Conservation (phyloP, 2,113 vertebrate genomes). For the Anoura caudifer region DNA sequence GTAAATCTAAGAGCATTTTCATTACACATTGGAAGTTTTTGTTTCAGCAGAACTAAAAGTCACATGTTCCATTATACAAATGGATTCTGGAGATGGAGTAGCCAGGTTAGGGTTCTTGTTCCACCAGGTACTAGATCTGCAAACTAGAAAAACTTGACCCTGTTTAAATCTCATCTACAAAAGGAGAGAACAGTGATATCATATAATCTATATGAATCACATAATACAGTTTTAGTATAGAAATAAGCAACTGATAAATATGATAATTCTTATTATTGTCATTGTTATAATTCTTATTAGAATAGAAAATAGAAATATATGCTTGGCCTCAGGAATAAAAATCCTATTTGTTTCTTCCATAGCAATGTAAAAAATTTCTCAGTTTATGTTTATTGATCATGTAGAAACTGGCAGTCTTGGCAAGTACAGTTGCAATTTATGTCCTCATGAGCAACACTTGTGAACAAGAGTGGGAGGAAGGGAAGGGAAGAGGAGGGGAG, state of each 20-base stretch:
- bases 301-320: background rate
- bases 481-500: rapidly evolving
- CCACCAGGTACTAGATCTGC: background rate
- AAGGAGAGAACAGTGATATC: background rate
- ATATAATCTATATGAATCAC: background rate
- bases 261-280: background rate
- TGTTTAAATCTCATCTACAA: background rate
- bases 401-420: background rate
- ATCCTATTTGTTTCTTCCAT: background rate
- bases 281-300: background rate
- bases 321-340: background rate
- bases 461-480: background rate
- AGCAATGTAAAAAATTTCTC: background rate
- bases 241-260: background rate
- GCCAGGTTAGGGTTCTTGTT: background rate
- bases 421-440: background rate
- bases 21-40: background rate
- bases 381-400: background rate
- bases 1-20: background rate
- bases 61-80: background rate
- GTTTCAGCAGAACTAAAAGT: background rate
- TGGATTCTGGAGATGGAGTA: background rate
- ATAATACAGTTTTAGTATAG: background rate
- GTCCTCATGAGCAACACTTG: background rate
- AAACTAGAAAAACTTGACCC: background rate